Percentiles rank a stretch among this genome's conserved stretches.
phyloP scores from a whole-genome alignment of 2,888 invertebrate species.

The Flabesymbios commensalis region DNA sequence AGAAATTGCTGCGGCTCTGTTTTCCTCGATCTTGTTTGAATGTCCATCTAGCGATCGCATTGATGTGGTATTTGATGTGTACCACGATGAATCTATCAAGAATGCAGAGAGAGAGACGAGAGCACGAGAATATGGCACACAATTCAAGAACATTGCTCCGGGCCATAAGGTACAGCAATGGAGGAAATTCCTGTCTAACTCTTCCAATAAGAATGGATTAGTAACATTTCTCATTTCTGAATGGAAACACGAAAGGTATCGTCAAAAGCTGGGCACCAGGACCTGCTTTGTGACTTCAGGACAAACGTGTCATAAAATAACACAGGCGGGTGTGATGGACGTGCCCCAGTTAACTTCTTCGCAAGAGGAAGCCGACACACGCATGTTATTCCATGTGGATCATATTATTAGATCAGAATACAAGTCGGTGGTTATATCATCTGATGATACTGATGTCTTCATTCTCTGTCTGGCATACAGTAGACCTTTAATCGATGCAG shows the following conservation, averaged over 20 bases:
- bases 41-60: conserved; percentile 10
- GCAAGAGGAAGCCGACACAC: conserved; percentile 3
- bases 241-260: not conserved
- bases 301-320: not conserved
- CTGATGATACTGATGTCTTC: not conserved
- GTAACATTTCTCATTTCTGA: not conserved
- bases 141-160: conserved; percentile 1
- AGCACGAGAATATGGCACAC: not conserved
- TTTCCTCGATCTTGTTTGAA: conserved; percentile 13
- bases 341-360: not conserved
- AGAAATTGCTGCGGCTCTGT: conserved; percentile 13
- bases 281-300: not conserved
- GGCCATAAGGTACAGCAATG: conserved; percentile 9
- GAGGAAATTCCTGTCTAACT: not conserved
- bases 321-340: not conserved
- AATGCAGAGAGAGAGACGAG: conserved; percentile 12
- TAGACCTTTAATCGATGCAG: not conserved
- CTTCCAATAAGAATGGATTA: not conserved
- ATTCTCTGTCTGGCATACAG: not conserved
- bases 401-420: not conserved
- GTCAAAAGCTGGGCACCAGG: not conserved
- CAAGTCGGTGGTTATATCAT: not conserved
- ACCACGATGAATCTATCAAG: conserved; percentile 28
- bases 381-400: not conserved
- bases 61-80: conserved; percentile 32